Conservation (phyloP, 2,113 vertebrate genomes). For the Phaethornis superciliosus region DNA sequence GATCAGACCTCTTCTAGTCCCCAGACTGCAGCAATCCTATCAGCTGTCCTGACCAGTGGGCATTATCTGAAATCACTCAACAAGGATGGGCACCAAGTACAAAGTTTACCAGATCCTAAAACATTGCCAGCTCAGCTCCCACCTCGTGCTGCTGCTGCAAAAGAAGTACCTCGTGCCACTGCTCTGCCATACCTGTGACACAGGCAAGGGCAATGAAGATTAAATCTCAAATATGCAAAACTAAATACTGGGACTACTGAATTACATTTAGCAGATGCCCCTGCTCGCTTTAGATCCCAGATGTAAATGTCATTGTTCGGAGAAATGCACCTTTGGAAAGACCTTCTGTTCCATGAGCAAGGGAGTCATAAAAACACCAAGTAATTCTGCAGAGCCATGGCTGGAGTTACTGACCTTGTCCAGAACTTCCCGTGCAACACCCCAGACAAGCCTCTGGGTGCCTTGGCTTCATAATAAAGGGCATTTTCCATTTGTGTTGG, state of each 20-base stretch:
- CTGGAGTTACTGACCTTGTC: neutral
- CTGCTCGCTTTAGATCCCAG: neutral
- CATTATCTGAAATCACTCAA: neutral
- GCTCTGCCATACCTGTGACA: neutral
- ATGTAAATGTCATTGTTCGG: neutral
- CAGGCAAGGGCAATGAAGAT: neutral
- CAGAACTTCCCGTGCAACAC: neutral
- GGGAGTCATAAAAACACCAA: neutral
- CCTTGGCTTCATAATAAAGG: neutral
- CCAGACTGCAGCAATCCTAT: neutral
- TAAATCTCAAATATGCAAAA: neutral
- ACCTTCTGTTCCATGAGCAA: neutral
- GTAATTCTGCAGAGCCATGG: neutral
- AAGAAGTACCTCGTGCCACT: too few species aligned
- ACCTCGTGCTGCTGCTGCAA: neutral
- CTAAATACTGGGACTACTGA: neutral
- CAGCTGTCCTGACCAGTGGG: accelerated
- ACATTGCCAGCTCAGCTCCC: too few species aligned
- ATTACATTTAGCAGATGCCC: neutral
- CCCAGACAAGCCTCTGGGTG: neutral
- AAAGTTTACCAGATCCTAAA: neutral
- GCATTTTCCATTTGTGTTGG: neutral
- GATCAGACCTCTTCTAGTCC: neutral
- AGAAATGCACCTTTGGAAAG: neutral
- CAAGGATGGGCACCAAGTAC: accelerated